Percentiles rank a stretch among this genome's conserved stretches.
phyloP scores from a whole-genome alignment of 2,888 invertebrate species.

The Emmelina monodactyla region DNA sequence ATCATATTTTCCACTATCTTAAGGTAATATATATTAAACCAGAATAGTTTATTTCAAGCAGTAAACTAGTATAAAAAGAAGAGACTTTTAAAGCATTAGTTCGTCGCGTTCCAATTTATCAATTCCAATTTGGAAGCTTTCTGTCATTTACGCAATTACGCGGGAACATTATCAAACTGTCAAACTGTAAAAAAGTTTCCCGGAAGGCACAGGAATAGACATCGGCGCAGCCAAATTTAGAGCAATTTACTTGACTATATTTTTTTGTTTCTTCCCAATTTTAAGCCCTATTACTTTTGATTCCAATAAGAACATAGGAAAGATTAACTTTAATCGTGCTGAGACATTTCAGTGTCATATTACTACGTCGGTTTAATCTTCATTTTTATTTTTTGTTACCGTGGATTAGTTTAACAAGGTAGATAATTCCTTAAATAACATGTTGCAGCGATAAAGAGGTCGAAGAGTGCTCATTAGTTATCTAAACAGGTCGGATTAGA shows the following conservation, averaged over 20 bases:
- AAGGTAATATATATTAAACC: too few species aligned
- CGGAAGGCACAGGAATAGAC: constrained; percentile 6
- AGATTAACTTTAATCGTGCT: not conserved
- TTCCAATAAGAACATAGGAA: not conserved
- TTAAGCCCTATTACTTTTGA: too few species aligned
- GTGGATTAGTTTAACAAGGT: not conserved
- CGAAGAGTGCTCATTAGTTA: constrained; percentile 35
- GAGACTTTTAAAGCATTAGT: too few species aligned
- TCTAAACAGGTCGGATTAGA: constrained; percentile 39
- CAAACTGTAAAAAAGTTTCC: constrained; percentile 23
- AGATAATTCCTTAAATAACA: not conserved
- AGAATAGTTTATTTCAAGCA: too few species aligned
- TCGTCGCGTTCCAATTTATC: not conserved
- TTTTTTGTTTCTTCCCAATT: not conserved
- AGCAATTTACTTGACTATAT: too few species aligned
- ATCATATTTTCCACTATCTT: too few species aligned
- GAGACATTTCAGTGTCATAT: not conserved
- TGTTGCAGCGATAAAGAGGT: not conserved
- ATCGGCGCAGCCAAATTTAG: not conserved
- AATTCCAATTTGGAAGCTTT: constrained; percentile 29
- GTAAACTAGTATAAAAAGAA: too few species aligned
- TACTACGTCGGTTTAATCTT: not conserved
- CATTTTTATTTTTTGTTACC: not conserved
- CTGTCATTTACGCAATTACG: constrained; percentile 59
- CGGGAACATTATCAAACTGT: constrained; percentile 46